Evolutionary conservation across 2,113 vertebrate genomes (phyloP).

Genomic region (Brevimyrus niger): DNA sequence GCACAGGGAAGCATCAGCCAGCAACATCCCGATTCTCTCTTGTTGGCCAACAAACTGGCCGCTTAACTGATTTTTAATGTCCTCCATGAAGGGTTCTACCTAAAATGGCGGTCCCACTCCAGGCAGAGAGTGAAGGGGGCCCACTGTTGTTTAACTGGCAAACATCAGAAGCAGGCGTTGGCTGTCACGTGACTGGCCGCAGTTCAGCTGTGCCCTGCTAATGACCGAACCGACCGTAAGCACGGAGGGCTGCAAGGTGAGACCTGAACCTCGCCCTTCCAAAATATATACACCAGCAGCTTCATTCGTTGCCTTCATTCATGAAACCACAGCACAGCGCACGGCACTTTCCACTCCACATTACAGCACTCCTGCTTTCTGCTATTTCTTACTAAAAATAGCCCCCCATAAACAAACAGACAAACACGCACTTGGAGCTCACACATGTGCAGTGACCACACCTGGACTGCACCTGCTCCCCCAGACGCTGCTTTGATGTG

Average conservation of each 20-base stretch:
- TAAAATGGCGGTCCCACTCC: not conserved
- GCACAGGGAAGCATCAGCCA: not conserved
- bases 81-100: too few relatives aligned
- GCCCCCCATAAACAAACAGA: conserved; percentile 26
- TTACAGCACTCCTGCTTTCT: not conserved
- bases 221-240: conserved; percentile 47
- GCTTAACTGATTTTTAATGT: not conserved
- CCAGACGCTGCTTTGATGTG: conserved; percentile 56
- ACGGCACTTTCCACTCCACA: not conserved
- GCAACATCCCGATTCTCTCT: not conserved
- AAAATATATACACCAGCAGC: not conserved
- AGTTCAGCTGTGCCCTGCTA: conserved; percentile 48
- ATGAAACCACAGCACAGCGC: not conserved
- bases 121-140: too few relatives aligned
- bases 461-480: conserved; percentile 62
- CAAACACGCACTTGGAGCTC: conserved; percentile 24
- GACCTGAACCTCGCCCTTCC: not conserved
- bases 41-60: not conserved
- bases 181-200: conserved; percentile 71
- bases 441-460: conserved; percentile 41
- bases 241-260: not conserved
- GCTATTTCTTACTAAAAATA: not conserved
- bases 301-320: not conserved
- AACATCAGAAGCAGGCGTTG: conserved; percentile 69
- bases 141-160: conserved; percentile 43